These are phyloP conservation scores for Melikaiella ostensackeni DNA, from an alignment of 2,888 invertebrate genomes.

Conservation along the genomic window DNA sequence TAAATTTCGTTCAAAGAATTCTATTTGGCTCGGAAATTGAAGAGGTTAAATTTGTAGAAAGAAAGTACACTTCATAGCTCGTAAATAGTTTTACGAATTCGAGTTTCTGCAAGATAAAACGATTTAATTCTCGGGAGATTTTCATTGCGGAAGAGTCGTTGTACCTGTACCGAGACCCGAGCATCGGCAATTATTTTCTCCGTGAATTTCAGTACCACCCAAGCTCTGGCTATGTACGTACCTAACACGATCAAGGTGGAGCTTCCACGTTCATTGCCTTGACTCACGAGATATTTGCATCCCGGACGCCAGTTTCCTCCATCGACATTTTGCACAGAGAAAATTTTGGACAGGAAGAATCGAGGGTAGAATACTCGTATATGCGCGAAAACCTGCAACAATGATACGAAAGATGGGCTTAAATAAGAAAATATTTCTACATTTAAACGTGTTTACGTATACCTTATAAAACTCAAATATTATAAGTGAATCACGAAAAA, in stretches of 20 bases:
- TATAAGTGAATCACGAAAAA: neutral
- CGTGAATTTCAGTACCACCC: conserved; percentile 54
- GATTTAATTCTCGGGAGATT: conserved; percentile 25
- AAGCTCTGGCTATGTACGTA: conserved; percentile 41
- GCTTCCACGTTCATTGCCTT: conserved; percentile 57
- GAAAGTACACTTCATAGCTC: neutral
- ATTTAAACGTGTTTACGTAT: neutral
- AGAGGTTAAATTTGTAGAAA: neutral
- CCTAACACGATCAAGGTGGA: conserved; percentile 59
- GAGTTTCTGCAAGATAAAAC: neutral
- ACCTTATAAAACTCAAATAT: neutral
- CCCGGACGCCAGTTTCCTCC: conserved; percentile 48
- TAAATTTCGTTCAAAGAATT: neutral
- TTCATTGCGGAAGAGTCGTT: conserved; percentile 26
- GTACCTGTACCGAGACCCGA: conserved; percentile 36
- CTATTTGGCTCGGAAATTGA: neutral
- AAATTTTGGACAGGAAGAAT: conserved; percentile 26
- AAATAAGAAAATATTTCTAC: neutral
- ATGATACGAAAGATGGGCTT: neutral
- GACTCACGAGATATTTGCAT: conserved; percentile 65
- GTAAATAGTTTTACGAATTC: conserved; percentile 1
- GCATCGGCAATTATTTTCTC: conserved; percentile 58
- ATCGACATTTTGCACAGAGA: conserved; percentile 37
- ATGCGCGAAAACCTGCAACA: neutral
- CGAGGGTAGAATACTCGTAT: neutral